Conservation (phyloP, 1,140 invertebrate genomes). For the Adelges cooleyi region DNA sequence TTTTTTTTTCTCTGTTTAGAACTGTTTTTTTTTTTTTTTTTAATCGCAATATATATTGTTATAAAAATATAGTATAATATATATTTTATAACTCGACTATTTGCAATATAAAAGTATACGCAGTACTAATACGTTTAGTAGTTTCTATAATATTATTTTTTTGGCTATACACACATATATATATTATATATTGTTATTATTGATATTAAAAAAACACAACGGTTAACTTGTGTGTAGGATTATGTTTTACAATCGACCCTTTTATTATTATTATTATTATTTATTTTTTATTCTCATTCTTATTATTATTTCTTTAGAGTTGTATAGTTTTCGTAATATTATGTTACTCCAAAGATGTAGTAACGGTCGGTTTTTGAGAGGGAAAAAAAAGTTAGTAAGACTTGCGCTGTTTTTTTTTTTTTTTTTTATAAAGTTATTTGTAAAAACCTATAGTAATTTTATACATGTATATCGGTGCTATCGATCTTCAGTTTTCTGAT, state of each 20-base stretch:
- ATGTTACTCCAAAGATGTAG: no score
- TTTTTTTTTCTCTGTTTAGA: neutral
- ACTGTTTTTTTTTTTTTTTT: neutral
- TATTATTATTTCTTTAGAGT: neutral
- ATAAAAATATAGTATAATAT: neutral
- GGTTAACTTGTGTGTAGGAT: neutral
- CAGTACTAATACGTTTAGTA: slow-evolving; percentile 5
- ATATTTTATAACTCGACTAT: slow-evolving; percentile 15
- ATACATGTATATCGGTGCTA: slow-evolving; percentile 15
- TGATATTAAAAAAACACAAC: neutral
- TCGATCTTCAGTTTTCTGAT: slow-evolving; percentile 7
- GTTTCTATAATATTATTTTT: neutral
- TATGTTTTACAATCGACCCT: no score
- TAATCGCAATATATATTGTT: neutral
- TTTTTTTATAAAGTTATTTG: neutral
- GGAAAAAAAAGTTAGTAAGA: no score
- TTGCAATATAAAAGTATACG: slow-evolving; percentile 27
- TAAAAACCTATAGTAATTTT: neutral
- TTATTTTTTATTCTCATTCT: neutral
- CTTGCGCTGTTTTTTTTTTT: neutral
- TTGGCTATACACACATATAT: no score
- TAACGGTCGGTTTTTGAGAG: no score
- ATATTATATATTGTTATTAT: slow-evolving; percentile 20
- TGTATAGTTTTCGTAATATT: neutral
- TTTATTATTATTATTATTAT: no score